Base-by-base conservation (phyloP, 1,140 invertebrate species). In the Mya arenaria region DNA sequence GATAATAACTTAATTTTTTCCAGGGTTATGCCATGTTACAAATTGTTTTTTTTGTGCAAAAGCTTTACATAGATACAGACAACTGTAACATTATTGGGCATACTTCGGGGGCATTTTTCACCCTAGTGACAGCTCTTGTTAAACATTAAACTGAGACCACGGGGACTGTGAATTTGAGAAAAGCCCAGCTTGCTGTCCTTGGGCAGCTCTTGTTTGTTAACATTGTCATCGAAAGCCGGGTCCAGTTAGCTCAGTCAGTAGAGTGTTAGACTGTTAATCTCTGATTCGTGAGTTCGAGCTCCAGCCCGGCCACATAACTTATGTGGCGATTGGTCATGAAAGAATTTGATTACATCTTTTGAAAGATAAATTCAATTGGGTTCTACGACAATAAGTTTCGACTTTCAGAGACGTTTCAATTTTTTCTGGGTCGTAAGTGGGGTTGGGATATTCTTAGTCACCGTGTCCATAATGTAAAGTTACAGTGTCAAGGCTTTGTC, bases 391-490 rank as follows among this genome's bases (percentile, higher is more conserved):
- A 19, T 58, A 5, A 6, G 55, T 6, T 19, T 58, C 5, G 19
- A 6, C 55, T 6, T 6, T 4, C 55, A 6, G 5, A 19, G 55
- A 5, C 55, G 19, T 5, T 6, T 6, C 55, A 58, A 58, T 58
- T 58, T 58, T 58, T 19, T 58, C 55, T 5, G 19, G n/a, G 55
- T 6, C 19, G 19, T 58, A 58, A 19, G 19, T 58, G 5, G 55
- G 55, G 55, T 58, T 58, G 5, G 5, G 55, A 58, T 58, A 58
- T 5, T 58, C 55, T 58, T 58, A 58, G 55, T 58, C 55, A 58
- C 55, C 19, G n/a, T 58, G 55, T 58, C 55, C 55, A 58, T 58
- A 58, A 58, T 58, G 55, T 58, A 58, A 58, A 58, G 55, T 58
- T 58, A 58, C 55, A 58, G 55, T 58, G 55, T 58, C 19, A 58